These are phyloP conservation scores for Hipparchia semele DNA, from an alignment of 2,888 invertebrate species.

Conservation along the genomic window DNA sequence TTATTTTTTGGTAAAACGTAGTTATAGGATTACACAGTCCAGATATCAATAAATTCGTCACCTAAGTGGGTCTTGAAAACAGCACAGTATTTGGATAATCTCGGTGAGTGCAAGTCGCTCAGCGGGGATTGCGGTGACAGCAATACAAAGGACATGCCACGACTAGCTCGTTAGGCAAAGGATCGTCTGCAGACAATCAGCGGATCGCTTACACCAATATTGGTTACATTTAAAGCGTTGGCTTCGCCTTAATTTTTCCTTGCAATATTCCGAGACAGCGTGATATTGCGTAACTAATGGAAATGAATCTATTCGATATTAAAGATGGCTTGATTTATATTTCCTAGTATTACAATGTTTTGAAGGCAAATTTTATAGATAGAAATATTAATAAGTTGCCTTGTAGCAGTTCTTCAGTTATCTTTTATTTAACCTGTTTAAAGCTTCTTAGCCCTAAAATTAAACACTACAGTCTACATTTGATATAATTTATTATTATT, in stretches of 20 bases:
- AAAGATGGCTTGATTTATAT: slow-evolving; percentile 32
- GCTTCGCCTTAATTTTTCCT: slow-evolving; percentile 34
- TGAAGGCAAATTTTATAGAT: not conserved
- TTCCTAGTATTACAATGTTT: slow-evolving; percentile 12
- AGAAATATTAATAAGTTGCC: not conserved
- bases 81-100: slow-evolving; percentile 43
- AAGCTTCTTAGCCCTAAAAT: too few species aligned
- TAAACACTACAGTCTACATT: too few species aligned
- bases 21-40: not conserved
- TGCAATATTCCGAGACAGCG: slow-evolving; percentile 31
- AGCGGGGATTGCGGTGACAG: slow-evolving; percentile 47
- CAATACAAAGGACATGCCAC: slow-evolving; percentile 50
- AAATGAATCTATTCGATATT: slow-evolving; percentile 34
- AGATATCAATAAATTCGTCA: slow-evolving; percentile 15
- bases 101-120: slow-evolving; percentile 45
- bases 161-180: slow-evolving; percentile 58
- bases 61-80: slow-evolving; percentile 31
- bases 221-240: slow-evolving; percentile 40
- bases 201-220: slow-evolving; percentile 41
- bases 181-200: slow-evolving; percentile 47
- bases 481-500: too few species aligned
- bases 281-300: slow-evolving; percentile 29
- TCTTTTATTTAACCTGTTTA: too few species aligned
- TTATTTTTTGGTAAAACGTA: not conserved
- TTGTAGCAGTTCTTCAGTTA: too few species aligned